A percentile compares a stretch with the other conserved stretches of the same genome.
phyloP scores from a whole-genome alignment of 2,797 vertebrate species.

The Peromyscus melanophrys region DNA sequence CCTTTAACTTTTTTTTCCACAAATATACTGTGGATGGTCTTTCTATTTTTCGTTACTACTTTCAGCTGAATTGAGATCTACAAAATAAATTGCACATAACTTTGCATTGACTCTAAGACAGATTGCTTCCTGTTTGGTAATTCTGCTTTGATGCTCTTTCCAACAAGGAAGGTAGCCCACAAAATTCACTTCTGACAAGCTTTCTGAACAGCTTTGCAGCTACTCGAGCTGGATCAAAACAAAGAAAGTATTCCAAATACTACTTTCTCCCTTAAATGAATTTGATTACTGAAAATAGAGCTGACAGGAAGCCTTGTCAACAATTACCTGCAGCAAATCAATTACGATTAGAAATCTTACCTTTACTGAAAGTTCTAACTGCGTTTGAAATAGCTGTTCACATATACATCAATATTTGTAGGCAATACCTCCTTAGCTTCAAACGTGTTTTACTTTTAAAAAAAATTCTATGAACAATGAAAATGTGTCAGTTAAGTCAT shows the following conservation, averaged over 20 bases:
- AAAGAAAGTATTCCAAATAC: constrained; percentile 27
- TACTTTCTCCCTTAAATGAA: constrained; percentile 35
- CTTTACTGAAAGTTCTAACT: neutral
- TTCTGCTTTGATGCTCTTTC: constrained; percentile 54
- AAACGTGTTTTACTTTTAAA: neutral
- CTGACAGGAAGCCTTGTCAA: constrained; percentile 40
- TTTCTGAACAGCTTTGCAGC: neutral
- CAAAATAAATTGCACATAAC: constrained; percentile 54
- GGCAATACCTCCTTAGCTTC: constrained; percentile 1
- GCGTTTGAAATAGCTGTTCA: neutral
- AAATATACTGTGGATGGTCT: neutral
- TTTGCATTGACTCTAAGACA: constrained; percentile 46
- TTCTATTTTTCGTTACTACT: neutral
- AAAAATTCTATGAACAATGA: neutral
- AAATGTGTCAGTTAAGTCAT: neutral
- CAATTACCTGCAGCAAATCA: constrained; percentile 38
- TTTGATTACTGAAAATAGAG: constrained; percentile 55
- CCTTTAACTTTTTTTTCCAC: constrained; percentile 70
- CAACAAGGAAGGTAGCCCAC: neutral
- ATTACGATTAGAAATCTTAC: constrained; percentile 47
- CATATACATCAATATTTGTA: neutral
- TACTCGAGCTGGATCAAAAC: neutral
- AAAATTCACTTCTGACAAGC: constrained; percentile 46
- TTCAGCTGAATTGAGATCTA: constrained; percentile 23
- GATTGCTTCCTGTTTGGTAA: constrained; percentile 30